Base-by-base conservation (phyloP, 1,140 invertebrate species). In the Protaetia brevitarsis region DNA sequence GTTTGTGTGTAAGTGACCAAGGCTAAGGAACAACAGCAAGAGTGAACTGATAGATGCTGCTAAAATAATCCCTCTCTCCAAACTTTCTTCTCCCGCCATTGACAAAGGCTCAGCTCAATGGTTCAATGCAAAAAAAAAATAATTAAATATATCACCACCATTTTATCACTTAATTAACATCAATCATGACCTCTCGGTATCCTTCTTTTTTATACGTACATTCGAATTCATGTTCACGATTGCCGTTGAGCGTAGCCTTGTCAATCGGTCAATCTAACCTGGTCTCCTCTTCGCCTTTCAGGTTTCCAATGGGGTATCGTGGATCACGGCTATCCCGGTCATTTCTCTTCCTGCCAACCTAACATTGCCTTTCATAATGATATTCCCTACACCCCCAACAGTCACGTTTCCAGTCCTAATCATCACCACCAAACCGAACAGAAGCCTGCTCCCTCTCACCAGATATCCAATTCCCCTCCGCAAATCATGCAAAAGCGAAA, bases 251-350 rank as follows among this genome's bases (percentile, higher is more conserved):
- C 73, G 70, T 75, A 73, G 75, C 73, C 73, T 76, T 70, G 37
- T 28, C 56, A 60, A 29, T 41, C 41, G 28, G 13, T 27, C 31
- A 31, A 36, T 51, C 41, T 60, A 30, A 61, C 26, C 64, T 41
- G 23, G n/a, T n/a, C 41, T 58, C 62, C 57, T 23, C 19, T 63
- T 64, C 68, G 64, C 72, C 78, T 86, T 82, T 78, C 84, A 88
- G 86, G 86, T 82, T 82, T 86, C 79, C 86, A 86, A 81, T 88
- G 86, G 86, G 85, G 85, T 77, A 82, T 87, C 78, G 82, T 87
- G 82, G 86, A 88, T 79, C 84, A 86, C 77, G 84, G 23, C 7
- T 66, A 66, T 57, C 60, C 65, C 82, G 83, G 80, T 77, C 82
- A 72, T 83, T 83, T 82, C 75, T 79, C 73, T 80, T 81, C 75